A percentile compares a stretch with the other conserved stretches of the same genome.
Evolutionary conservation across 2,888 invertebrate species (phyloP).

Genomic region (Luperina nickerlii): DNA sequence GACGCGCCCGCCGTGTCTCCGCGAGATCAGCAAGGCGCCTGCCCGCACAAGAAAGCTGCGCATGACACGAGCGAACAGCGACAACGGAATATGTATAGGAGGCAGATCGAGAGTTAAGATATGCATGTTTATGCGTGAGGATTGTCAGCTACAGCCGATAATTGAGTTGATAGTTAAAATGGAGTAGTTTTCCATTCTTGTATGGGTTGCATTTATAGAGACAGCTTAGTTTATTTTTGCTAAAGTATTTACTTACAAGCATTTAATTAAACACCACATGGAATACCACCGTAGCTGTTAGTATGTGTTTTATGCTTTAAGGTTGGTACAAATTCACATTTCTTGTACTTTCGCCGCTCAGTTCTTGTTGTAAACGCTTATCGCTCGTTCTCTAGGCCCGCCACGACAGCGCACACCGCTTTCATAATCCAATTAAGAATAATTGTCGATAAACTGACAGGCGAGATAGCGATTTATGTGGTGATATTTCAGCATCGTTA

Average conservation of each 20-base stretch:
- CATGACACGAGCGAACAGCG: conserved; percentile 53
- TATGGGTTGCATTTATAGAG: background rate
- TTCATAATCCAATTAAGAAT: conserved; percentile 91
- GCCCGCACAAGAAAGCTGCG: conserved; percentile 53
- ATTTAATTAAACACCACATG: background rate
- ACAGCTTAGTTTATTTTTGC: background rate
- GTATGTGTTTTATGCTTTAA: background rate
- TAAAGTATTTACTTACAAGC: background rate
- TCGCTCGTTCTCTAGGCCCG: conserved; percentile 65
- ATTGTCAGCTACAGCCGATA: background rate
- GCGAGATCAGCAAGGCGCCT: conserved; percentile 77
- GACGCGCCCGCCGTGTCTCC: conserved; percentile 78
- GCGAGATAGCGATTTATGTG: conserved; percentile 88
- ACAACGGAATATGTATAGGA: background rate
- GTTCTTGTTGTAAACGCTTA: conserved; percentile 48
- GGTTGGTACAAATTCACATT: background rate
- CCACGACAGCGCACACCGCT: conserved; percentile 80
- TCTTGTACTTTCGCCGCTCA: background rate
- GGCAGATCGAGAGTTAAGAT: conserved; percentile 23
- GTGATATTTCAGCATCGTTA: conserved; percentile 90
- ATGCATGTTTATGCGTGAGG: conserved; percentile 6
- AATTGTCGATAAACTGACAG: conserved; percentile 90
- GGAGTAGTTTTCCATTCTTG: background rate
- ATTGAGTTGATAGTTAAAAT: background rate
- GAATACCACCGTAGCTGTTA: background rate